Conservation (phyloP, 2,797 vertebrate genomes). For the Aplochiton taeniatus region DNA sequence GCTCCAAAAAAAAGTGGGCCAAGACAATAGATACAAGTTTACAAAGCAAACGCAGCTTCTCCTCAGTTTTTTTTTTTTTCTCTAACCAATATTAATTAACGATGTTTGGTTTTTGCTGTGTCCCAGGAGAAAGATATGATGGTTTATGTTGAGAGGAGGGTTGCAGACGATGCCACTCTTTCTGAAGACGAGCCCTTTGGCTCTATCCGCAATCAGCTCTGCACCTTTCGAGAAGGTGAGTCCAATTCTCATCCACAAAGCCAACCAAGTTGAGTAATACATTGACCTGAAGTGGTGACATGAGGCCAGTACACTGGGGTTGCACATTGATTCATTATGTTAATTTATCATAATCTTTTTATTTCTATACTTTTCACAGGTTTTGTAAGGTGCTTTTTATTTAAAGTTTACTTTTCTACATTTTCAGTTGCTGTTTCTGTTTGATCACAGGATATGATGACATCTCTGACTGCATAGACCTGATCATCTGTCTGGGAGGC, state of each 20-base stretch:
- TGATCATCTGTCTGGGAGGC: constrained; percentile 83
- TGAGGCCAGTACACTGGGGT: no score
- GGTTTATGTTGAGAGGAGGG: constrained; percentile 83
- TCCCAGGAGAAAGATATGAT: constrained; percentile 80
- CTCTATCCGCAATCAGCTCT: constrained; percentile 78
- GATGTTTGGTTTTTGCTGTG: constrained; percentile 26
- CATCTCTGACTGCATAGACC: constrained; percentile 81
- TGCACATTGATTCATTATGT: no score
- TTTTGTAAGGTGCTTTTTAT: no score
- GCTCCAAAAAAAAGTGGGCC: no score
- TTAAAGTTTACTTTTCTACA: no score
- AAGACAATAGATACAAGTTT: background rate
- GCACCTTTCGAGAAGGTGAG: constrained; percentile 82
- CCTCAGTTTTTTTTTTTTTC: background rate
- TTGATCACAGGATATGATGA: constrained; percentile 75
- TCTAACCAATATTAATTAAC: constrained; percentile 6
- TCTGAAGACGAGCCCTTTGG: constrained; percentile 74
- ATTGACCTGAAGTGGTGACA: no score
- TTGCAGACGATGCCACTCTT: constrained; percentile 75
- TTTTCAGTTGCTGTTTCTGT: no score
- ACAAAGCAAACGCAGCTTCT: background rate
- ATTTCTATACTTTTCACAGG: no score
- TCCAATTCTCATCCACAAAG: no score
- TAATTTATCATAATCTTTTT: no score
- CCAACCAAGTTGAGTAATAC: no score